Base-by-base conservation (phyloP, 2,113 vertebrate genomes). In the Cyanoderma ruficeps region DNA sequence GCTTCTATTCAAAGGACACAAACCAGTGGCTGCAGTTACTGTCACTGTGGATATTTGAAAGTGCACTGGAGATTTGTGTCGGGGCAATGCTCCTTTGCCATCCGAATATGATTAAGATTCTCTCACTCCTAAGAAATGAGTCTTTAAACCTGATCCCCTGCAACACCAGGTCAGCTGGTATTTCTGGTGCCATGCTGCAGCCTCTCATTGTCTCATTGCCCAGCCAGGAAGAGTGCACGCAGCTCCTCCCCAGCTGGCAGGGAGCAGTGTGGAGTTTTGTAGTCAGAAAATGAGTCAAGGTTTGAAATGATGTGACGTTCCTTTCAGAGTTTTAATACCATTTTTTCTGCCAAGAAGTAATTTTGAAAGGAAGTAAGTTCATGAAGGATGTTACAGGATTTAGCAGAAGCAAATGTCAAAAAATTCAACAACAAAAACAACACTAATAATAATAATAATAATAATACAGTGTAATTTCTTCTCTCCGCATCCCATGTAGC, bases 341-440 rank as follows among this genome's bases (percentile, higher is more conserved):
- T 87, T 95, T 68, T 68, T 96, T 96, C 72, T 86, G 83, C 63
- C 89, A 87, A 91, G 76, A 93, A 95, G 71, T 75, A 6, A 60
- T 94, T 94, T 71, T 94, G 96, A 94, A 94, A 96, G 83, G 61
- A 97, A 96, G 53, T 81, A 78, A 87, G 44, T 95, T 96, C 60
- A 61, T 87, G 80, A 95, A 92, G 39, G 70, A 90, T 89, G 86
- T 74, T 91, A 82, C 41, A 92, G 93, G 95, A 77, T 94, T 94
- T 76, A 93, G 80, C 59, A 93, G 82, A 95, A 94, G 56, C 39
- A 67, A 81, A 76, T 9, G 10, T 71, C 11, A 70, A 59, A 83
- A 42, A 42, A 2, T 12, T 13, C 23, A 39, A 39, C 39, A 39
- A 39, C 39, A 39, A 39, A 9, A 39, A 39, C 39, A 39, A 10